Base-by-base conservation (phyloP, 2,797 vertebrate genomes). In the Sebastes paucispinis region DNA sequence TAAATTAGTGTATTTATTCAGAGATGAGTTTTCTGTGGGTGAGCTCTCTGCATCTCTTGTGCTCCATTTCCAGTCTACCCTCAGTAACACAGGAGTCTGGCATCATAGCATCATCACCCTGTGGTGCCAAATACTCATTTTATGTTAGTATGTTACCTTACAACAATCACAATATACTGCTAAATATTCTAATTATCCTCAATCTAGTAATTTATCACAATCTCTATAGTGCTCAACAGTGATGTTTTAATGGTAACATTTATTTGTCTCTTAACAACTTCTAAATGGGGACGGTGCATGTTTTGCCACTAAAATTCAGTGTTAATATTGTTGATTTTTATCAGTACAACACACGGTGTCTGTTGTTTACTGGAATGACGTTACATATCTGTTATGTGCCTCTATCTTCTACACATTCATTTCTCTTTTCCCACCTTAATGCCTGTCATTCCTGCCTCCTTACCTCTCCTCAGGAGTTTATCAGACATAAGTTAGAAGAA, bases 401-500 rank as follows among this genome's bases (percentile, higher is more conserved):
- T 83, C 63, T 62, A 5, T 83, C 55, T 25, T 76, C 76, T 60
- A 8, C 60, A 55, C 72, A 5, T 85, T 79, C 39, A 65, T 89
- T 80, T 39, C n/a, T 83, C 32, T 77, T 81, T 85, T 70, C 47
- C 65, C 71, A 75, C 75, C 25, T 81, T 62, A 75, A 64, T 84
- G 70, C 55, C 69, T 70, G 9, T 87, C 59, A 50, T 74, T 74
- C 87, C 83, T 88, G 77, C 83, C 88, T 88, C 70, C 77, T 73
- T 34, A 64, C 89, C 58, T n/a, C 80, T 94, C 89, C 91, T 85
- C 94, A 98, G 97, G 97, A 98, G 84, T 98, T 98, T 95, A 98
- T 98, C 89, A 97, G 97, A 91, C 97, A 98, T 91, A 98, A 98
- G 95, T 96, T 98, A 93, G 97, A 98, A 92, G 97, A 98, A 88